A percentile compares a stretch with the other conserved stretches of the same genome.
Conservation (phyloP, 2,797 vertebrate species). For the Pitangus sulphuratus region DNA sequence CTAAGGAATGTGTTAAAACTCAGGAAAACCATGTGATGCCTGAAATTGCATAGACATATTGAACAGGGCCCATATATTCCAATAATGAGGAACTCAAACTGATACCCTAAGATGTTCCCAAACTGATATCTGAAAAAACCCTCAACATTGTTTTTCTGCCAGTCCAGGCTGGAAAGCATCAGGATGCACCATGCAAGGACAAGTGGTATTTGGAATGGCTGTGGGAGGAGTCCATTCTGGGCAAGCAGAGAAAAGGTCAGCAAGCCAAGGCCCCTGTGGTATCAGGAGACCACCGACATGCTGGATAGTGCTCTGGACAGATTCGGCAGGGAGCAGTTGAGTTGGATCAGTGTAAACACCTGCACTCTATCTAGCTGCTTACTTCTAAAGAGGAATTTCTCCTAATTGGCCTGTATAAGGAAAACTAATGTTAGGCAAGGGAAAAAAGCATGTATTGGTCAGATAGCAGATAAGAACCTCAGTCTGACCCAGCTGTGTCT, state of each 20-base stretch:
- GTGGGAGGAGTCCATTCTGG: background rate
- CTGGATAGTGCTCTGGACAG: background rate
- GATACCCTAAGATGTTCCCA: background rate
- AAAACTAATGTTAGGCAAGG: background rate
- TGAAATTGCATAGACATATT: background rate
- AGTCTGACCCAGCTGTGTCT: slow-evolving; percentile 62
- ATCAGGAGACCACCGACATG: background rate
- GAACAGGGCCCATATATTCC: background rate
- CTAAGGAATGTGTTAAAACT: background rate
- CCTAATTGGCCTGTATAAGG: slow-evolving; percentile 72
- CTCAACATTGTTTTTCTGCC: background rate
- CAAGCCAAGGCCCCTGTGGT: background rate
- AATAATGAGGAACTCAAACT: background rate
- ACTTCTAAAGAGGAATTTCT: slow-evolving; percentile 66
- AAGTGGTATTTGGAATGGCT: background rate
- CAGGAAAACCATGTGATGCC: background rate
- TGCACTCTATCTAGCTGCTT: background rate
- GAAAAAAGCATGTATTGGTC: background rate
- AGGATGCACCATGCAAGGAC: background rate
- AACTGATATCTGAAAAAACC: background rate
- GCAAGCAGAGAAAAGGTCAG: background rate
- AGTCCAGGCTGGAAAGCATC: background rate
- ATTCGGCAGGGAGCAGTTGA: background rate
- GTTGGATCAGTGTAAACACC: background rate
- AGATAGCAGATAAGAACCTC: slow-evolving; percentile 59